A percentile compares a stretch with the other conserved stretches of the same genome.
Evolutionary conservation across 2,888 invertebrate species (phyloP).

Genomic region (Microchrysa polita): DNA sequence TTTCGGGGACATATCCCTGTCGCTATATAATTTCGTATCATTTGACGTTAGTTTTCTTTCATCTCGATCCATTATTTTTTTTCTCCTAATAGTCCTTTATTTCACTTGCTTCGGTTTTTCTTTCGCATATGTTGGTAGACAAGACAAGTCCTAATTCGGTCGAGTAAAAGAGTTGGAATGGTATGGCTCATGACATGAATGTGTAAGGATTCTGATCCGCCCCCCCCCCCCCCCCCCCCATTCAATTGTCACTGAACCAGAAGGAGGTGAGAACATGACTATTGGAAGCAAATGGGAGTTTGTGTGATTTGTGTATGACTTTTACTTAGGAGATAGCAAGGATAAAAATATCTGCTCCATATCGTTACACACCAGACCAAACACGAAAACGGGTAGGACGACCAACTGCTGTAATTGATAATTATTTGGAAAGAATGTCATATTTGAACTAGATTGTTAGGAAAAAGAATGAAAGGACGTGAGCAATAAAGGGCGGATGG

Average conservation of each 20-base stretch:
- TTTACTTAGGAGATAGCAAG: not conserved
- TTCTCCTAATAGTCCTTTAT: constrained; percentile 36
- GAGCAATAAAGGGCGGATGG: not conserved
- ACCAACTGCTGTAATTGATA: constrained; percentile 25
- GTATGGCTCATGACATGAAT: constrained; percentile 34
- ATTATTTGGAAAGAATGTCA: constrained; percentile 31
- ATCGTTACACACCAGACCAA: not conserved
- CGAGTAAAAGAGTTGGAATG: constrained; percentile 9
- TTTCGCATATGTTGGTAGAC: not conserved
- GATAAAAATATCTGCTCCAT: constrained; percentile 1
- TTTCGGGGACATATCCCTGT: constrained; percentile 34
- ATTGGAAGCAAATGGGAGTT: constrained; percentile 27
- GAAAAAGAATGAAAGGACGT: not conserved
- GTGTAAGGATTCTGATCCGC: constrained; percentile 10
- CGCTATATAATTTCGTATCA: constrained; percentile 43
- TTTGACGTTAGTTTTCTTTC: constrained; percentile 44
- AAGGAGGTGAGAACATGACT: constrained; percentile 10
- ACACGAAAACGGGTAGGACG: not conserved
- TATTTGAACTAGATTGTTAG: constrained; percentile 12
- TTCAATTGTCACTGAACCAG: not conserved
- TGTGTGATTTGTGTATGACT: constrained; percentile 44
- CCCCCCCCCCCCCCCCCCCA: not conserved
- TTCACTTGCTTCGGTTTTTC: constrained; percentile 23
- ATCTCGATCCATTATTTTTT: constrained; percentile 21
- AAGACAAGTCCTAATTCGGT: constrained; percentile 17